These are phyloP conservation scores for Thysanoteuthis rhombus DNA, from an alignment of 2,888 invertebrate genomes.

Conservation along the genomic window DNA sequence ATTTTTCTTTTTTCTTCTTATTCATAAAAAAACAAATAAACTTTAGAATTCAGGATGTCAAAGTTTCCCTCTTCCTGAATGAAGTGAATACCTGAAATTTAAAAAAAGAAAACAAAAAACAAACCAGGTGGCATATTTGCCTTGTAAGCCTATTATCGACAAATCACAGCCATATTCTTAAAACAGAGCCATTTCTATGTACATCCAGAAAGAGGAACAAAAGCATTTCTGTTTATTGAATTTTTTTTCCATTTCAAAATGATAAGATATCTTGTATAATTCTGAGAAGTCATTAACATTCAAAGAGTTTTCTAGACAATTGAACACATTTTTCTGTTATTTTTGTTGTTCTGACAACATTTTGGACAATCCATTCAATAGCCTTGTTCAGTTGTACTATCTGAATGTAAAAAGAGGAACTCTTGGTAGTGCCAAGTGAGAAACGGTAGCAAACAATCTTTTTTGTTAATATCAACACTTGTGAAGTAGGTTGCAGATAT, in stretches of 20 bases:
- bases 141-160: neutral
- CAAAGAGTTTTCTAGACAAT: no score
- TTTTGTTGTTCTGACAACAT: no score
- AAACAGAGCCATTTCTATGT: neutral
- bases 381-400: no score
- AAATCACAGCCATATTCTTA: neutral
- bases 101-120: neutral
- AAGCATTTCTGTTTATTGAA: neutral
- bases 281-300: no score
- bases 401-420: no score
- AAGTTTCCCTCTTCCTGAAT: neutral
- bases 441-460: no score
- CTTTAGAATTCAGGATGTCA: neutral
- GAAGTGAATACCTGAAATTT: neutral
- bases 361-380: no score
- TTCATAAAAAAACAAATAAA: neutral
- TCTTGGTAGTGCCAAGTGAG: no score
- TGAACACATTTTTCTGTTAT: no score
- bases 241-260: neutral
- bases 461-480: no score
- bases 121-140: neutral
- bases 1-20: neutral
- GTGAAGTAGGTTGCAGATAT: no score
- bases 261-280: no score
- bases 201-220: neutral